phyloP scores from a whole-genome alignment of 2,888 invertebrate genomes.

The Muscina levida region DNA sequence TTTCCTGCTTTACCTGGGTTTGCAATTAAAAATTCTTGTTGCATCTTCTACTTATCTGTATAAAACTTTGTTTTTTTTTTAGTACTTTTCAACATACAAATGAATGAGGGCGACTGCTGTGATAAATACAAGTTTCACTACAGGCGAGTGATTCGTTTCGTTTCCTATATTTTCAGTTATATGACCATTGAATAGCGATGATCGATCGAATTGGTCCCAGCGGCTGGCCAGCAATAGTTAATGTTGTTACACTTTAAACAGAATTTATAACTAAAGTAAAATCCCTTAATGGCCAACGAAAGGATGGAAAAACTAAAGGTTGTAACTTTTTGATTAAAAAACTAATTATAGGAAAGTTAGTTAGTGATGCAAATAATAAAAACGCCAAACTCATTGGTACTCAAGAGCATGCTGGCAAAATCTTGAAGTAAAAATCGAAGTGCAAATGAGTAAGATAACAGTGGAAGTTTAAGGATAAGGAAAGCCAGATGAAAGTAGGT shows the following conservation, averaged over 20 bases:
- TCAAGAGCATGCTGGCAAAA: no score
- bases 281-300: not conserved
- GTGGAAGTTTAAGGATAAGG: no score
- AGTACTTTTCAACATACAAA: not conserved
- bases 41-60: conserved; percentile 35
- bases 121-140: no score
- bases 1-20: conserved; percentile 3
- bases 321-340: conserved; percentile 2
- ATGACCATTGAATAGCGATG: not conserved
- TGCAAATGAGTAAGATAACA: no score
- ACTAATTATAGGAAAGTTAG: conserved; percentile 4
- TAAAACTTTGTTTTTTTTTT: not conserved
- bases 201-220: not conserved
- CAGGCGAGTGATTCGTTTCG: not conserved
- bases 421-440: no score
- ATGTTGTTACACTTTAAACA: not conserved
- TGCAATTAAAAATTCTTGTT: conserved; percentile 63
- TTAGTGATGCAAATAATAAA: not conserved
- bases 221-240: not conserved
- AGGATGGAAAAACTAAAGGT: not conserved
- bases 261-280: not conserved
- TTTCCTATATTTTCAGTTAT: not conserved
- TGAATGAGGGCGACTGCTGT: not conserved
- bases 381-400: no score
- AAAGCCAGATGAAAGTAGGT: no score